phyloP scores from a whole-genome alignment of 1,140 invertebrate genomes.

The Antheraea mylitta region DNA sequence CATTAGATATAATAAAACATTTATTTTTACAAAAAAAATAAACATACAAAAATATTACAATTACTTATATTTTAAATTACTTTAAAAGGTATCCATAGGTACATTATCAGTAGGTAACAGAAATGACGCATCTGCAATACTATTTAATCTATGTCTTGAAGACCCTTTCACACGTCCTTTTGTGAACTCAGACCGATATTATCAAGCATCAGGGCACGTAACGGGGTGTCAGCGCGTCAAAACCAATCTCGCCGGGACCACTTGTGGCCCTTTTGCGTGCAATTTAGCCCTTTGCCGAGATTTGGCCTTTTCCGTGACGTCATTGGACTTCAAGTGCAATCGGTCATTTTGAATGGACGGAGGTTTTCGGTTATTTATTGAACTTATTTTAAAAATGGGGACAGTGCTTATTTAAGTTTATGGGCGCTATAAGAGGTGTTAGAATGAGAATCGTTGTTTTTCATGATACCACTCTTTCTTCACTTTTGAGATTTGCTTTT shows the following conservation, averaged over 20 bases:
- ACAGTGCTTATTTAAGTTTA: too few relatives aligned
- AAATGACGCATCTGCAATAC: neutral
- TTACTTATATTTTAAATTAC: too few relatives aligned
- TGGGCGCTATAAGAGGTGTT: too few relatives aligned
- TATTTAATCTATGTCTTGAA: neutral
- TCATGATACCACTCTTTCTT: too few relatives aligned
- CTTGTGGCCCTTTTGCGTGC: slow-evolving; percentile 39
- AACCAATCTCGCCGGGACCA: slow-evolving; percentile 37
- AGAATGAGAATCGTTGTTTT: too few relatives aligned
- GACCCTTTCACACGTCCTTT: slow-evolving; percentile 16
- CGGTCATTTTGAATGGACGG: slow-evolving; percentile 26
- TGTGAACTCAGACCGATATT: slow-evolving; percentile 19
- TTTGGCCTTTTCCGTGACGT: slow-evolving; percentile 23
- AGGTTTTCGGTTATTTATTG: neutral
- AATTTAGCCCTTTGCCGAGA: slow-evolving; percentile 27
- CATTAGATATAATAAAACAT: too few relatives aligned
- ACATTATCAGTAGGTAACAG: too few relatives aligned
- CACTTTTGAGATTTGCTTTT: too few relatives aligned
- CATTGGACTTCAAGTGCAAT: slow-evolving; percentile 28
- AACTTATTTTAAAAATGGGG: too few relatives aligned
- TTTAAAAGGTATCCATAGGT: too few relatives aligned
- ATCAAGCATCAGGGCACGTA: slow-evolving; percentile 27
- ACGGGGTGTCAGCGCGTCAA: slow-evolving; percentile 38
- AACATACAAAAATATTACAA: too few relatives aligned
- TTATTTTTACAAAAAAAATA: too few relatives aligned